Evolutionary conservation across 2,113 vertebrate genomes (phyloP).

Genomic region (Syrmaticus mikado): DNA sequence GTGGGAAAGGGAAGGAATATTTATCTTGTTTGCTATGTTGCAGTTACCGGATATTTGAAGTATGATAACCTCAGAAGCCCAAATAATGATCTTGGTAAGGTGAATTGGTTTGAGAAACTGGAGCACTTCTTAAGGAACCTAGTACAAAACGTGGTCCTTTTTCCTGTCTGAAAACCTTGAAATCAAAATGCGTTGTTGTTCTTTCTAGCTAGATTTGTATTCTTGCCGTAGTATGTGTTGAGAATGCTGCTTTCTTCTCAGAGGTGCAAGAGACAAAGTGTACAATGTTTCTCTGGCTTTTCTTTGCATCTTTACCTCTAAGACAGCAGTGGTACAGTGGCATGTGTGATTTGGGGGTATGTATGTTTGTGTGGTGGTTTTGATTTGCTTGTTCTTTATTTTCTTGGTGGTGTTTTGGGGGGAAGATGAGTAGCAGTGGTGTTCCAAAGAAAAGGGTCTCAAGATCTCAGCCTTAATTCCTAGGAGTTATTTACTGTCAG

Average conservation of each 20-base stretch:
- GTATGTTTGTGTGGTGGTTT: rapidly evolving
- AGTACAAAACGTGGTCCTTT: background rate
- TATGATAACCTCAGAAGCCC: background rate
- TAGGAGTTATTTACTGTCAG: background rate
- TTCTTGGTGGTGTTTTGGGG: background rate
- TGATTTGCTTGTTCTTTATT: background rate
- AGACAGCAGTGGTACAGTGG: rapidly evolving
- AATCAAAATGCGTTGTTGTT: background rate
- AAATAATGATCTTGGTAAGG: background rate
- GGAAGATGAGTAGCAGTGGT: background rate
- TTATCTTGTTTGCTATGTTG: background rate
- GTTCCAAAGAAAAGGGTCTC: background rate
- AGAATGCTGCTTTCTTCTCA: background rate
- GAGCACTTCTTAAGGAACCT: background rate
- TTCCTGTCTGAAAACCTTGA: background rate
- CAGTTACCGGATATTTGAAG: background rate
- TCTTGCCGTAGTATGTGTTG: background rate
- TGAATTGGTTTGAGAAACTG: background rate
- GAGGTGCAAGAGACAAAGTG: rapidly evolving
- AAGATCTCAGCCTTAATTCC: background rate
- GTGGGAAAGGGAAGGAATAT: background rate
- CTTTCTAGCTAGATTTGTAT: background rate
- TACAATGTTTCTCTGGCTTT: background rate
- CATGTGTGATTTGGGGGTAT: rapidly evolving
- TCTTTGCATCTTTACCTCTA: background rate